These are phyloP conservation scores for Drosophila picticornis DNA, from an alignment of 2,888 invertebrate species.

Conservation along the genomic window DNA sequence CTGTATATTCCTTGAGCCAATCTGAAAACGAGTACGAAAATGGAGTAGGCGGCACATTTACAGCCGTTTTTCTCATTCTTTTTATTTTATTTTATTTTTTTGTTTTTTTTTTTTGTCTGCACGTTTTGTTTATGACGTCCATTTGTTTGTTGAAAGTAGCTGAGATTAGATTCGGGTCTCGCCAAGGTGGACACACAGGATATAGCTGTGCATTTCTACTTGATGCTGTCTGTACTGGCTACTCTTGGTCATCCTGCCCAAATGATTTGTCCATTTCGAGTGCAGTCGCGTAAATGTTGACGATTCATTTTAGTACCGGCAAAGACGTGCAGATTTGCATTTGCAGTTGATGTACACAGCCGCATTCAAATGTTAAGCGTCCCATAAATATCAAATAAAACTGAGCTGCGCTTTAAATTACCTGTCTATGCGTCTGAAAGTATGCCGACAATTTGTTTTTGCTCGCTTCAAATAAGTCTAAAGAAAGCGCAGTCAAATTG, in stretches of 20 bases:
- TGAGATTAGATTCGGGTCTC: slow-evolving; percentile 62
- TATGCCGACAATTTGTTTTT: slow-evolving; percentile 63
- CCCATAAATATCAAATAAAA: slow-evolving; percentile 53
- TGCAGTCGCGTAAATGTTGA: slow-evolving; percentile 43
- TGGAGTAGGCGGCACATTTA: slow-evolving; percentile 58
- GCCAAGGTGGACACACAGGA: slow-evolving; percentile 34
- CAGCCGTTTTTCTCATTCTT: slow-evolving; percentile 5
- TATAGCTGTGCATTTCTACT: slow-evolving; percentile 7
- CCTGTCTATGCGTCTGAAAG: slow-evolving; percentile 46
- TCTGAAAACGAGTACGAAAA: slow-evolving; percentile 24
- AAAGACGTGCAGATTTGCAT: slow-evolving; percentile 66
- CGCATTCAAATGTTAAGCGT: slow-evolving; percentile 52
- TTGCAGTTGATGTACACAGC: slow-evolving; percentile 35
- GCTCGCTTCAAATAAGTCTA: slow-evolving; percentile 37
- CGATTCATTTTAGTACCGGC: slow-evolving; percentile 57
- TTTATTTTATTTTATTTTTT: slow-evolving; percentile 1
- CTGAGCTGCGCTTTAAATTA: slow-evolving; percentile 49
- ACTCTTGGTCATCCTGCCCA: neutral
- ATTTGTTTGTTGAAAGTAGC: slow-evolving; percentile 61
- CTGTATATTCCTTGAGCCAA: slow-evolving; percentile 28
- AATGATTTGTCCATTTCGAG: slow-evolving; percentile 34
- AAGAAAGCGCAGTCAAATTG: slow-evolving; percentile 57
- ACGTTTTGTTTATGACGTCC: slow-evolving; percentile 70
- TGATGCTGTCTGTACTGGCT: neutral
- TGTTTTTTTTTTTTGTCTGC: slow-evolving; percentile 15